phyloP scores from a whole-genome alignment of 2,888 invertebrate genomes.

The Polydrusus cervinus region DNA sequence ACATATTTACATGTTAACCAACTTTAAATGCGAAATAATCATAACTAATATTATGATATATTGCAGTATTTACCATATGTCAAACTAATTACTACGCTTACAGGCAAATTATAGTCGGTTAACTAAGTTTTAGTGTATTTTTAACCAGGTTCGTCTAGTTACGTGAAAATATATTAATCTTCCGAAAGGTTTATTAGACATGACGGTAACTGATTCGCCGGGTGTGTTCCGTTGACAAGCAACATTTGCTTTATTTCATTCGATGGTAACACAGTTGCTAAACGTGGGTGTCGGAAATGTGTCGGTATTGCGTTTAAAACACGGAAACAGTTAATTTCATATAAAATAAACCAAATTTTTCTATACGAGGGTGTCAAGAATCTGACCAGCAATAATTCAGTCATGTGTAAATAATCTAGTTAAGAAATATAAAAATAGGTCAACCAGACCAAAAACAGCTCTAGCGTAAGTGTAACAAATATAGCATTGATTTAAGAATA shows the following conservation, averaged over 20 bases:
- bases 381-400: no score
- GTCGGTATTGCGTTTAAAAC: neutral
- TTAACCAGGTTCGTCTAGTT: conserved; percentile 2
- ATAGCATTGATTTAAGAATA: no score
- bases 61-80: neutral
- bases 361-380: no score
- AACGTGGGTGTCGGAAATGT: neutral
- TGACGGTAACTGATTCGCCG: neutral
- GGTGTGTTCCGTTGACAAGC: conserved; percentile 6
- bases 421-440: no score
- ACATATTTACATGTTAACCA: no score
- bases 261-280: conserved; percentile 2
- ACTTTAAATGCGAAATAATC: no score
- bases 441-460: no score
- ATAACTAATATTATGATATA: neutral
- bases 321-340: neutral
- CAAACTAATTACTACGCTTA: conserved; percentile 10
- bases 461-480: no score
- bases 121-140: neutral
- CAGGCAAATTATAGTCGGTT: conserved; percentile 8
- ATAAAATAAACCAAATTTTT: neutral
- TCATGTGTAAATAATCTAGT: no score
- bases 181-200: conserved; percentile 5
- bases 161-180: conserved; percentile 15
- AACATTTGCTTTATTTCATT: conserved; percentile 14